These are phyloP conservation scores for Salticus scenicus DNA, from an alignment of 2,888 invertebrate genomes.

Conservation along the genomic window DNA sequence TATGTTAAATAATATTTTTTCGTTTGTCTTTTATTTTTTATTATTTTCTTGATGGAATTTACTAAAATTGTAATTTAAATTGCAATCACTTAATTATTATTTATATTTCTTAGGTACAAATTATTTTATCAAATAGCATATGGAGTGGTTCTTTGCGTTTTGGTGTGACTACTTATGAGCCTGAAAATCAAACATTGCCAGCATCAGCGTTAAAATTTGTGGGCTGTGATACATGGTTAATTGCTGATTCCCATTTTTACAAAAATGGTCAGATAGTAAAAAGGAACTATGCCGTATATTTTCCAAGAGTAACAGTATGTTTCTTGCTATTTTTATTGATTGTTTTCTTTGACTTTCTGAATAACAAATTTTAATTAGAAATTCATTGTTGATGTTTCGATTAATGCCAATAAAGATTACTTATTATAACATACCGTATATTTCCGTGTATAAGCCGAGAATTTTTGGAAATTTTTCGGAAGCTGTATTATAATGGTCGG, in stretches of 20 bases:
- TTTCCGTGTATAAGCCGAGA: no score
- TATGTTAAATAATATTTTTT: not conserved
- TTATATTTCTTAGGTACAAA: slow-evolving; percentile 76
- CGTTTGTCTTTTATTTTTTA: not conserved
- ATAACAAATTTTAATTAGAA: no score
- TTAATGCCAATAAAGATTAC: no score
- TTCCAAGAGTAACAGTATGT: slow-evolving; percentile 85
- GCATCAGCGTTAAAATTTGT: slow-evolving; percentile 74
- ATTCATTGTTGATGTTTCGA: no score
- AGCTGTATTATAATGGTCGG: no score
- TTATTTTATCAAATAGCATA: slow-evolving; percentile 80
- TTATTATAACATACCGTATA: no score
- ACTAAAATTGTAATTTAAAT: no score
- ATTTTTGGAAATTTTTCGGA: no score
- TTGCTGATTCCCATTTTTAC: slow-evolving; percentile 82
- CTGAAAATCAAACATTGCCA: slow-evolving; percentile 72
- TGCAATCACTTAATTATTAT: no score
- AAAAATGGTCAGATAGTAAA: slow-evolving; percentile 82
- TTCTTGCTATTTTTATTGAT: no score
- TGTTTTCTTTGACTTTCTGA: no score
- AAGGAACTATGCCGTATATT: slow-evolving; percentile 83
- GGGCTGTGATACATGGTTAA: slow-evolving; percentile 75
- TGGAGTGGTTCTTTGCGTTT: slow-evolving; percentile 85
- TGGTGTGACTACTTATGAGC: slow-evolving; percentile 81
- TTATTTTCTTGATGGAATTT: no score